Conservation (phyloP, 1,140 invertebrate species). For the Bombyx mori region ASM3026992v2 NC_085131.1:10427501-10428000, state of each 20-base stretch:
- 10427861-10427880: too few relatives aligned
- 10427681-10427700: slow-evolving; percentile 6
- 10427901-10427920: too few relatives aligned
- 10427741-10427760: too few relatives aligned
- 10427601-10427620: slow-evolving; percentile 56
- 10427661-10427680: slow-evolving; percentile 7
- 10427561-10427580: slow-evolving; percentile 34
- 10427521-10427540: slow-evolving; percentile 56
- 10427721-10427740: too few relatives aligned
- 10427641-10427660: not conserved
- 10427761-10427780: too few relatives aligned
- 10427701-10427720: too few relatives aligned
- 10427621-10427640: slow-evolving; percentile 47
- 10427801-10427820: too few relatives aligned
- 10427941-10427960: slow-evolving; percentile 37
- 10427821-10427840: too few relatives aligned
- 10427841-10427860: too few relatives aligned
- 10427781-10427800: too few relatives aligned
- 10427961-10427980: slow-evolving; percentile 65
- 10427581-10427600: not conserved
- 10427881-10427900: too few relatives aligned
- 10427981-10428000: slow-evolving; percentile 67
- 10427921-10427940: not conserved
- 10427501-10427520: slow-evolving; percentile 50
- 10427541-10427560: slow-evolving; percentile 34